A percentile compares a stretch with the other conserved stretches of the same genome.
Conservation (phyloP, 2,888 invertebrate species). For the Acrobasis suavella region DNA sequence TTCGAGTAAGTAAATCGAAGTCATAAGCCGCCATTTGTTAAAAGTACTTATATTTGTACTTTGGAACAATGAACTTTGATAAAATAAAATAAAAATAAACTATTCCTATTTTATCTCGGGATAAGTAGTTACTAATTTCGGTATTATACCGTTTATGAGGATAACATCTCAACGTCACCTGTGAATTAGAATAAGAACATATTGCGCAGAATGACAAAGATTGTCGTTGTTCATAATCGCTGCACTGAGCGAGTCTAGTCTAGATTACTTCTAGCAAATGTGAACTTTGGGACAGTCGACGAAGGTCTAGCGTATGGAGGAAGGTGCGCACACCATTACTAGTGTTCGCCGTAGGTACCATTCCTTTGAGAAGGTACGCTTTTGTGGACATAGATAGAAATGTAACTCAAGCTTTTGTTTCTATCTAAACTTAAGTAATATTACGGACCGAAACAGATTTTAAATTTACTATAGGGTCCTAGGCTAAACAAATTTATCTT, state of each 20-base stretch:
- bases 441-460: neutral
- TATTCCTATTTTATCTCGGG: too few relatives aligned
- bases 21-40: too few relatives aligned
- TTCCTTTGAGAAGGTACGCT: slow-evolving; percentile 32
- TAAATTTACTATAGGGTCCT: neutral
- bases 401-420: neutral
- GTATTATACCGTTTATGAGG: neutral
- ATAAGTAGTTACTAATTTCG: neutral
- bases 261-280: neutral
- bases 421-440: too few relatives aligned
- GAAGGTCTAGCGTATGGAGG: neutral
- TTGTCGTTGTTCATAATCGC: slow-evolving; percentile 20
- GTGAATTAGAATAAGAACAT: slow-evolving; percentile 10
- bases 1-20: too few relatives aligned
- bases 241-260: neutral
- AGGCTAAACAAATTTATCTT: too few relatives aligned
- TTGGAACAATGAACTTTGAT: too few relatives aligned
- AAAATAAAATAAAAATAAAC: too few relatives aligned
- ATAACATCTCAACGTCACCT: neutral
- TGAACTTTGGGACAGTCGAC: neutral
- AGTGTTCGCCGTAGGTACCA: slow-evolving; percentile 34
- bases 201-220: slow-evolving; percentile 13
- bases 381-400: neutral
- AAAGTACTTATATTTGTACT: too few relatives aligned
- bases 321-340: slow-evolving; percentile 22